These are phyloP conservation scores for Saccostrea cuccullata DNA, from an alignment of 1,140 invertebrate genomes.

Conservation along the genomic window DNA sequence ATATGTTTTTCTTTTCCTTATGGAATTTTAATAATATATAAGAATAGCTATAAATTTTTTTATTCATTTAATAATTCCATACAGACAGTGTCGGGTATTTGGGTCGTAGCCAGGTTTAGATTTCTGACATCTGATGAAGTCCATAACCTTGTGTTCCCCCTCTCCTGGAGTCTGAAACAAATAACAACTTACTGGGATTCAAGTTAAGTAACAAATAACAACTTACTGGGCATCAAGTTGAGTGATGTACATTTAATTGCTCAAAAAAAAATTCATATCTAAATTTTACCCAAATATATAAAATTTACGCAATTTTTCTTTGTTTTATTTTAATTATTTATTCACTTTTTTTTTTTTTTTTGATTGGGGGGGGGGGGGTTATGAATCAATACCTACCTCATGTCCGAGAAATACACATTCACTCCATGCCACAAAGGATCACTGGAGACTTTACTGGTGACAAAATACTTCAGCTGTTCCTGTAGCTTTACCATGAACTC, in stretches of 20 bases:
- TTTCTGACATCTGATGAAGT: constrained; percentile 94
- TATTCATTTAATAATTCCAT: too few relatives aligned
- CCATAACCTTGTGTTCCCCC: constrained; percentile 99
- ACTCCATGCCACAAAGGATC: constrained; percentile 88
- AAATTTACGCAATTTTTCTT: too few relatives aligned
- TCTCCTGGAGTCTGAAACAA: constrained; percentile 90
- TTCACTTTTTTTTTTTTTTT: too few relatives aligned
- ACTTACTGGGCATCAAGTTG: too few relatives aligned
- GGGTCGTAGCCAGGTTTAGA: constrained; percentile 90
- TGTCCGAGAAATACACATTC: constrained; percentile 79
- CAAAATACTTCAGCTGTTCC: constrained; percentile 91
- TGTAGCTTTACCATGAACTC: constrained; percentile 85
- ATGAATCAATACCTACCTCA: constrained; percentile 67
- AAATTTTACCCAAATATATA: too few relatives aligned
- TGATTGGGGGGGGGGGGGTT: not conserved
- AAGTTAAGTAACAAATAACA: too few relatives aligned
- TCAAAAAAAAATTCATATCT: too few relatives aligned
- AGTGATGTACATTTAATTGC: too few relatives aligned
- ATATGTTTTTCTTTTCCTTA: too few relatives aligned
- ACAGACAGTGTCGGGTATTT: constrained; percentile 95
- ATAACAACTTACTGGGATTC: not conserved
- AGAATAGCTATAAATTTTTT: too few relatives aligned
- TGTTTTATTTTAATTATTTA: too few relatives aligned
- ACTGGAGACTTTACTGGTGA: constrained; percentile 90
- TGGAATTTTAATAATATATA: too few relatives aligned